Conservation (phyloP, 2,797 vertebrate genomes). For the Sciurus vulgaris region DNA sequence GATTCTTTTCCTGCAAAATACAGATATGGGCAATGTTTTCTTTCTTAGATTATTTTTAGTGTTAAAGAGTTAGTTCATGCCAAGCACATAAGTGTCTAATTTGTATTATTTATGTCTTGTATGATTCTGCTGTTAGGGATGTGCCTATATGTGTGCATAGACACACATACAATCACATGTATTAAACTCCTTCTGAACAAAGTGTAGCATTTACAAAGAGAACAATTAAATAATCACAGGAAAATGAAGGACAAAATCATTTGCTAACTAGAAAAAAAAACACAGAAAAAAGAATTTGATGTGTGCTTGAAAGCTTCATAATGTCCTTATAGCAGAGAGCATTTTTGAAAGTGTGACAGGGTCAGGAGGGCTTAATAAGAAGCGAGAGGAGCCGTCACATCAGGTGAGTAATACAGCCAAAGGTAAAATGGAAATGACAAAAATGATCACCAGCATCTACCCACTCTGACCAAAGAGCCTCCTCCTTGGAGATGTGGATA, state of each 20-base stretch:
- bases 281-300: neutral
- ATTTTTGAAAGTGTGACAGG: neutral
- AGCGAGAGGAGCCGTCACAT: neutral
- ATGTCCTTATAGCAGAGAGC: neutral
- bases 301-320: neutral
- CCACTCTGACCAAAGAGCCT: neutral
- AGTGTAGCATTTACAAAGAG: neutral
- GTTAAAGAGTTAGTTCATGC: neutral
- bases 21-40: neutral
- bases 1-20: neutral
- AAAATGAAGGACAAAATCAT: neutral
- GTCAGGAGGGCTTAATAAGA: neutral
- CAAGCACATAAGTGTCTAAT: neutral
- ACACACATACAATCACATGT: neutral
- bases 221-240: neutral
- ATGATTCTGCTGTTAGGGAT: neutral
- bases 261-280: neutral
- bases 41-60: neutral
- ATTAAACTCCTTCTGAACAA: neutral
- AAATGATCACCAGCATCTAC: neutral
- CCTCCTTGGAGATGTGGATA: neutral
- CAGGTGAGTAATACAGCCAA: neutral
- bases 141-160: neutral
- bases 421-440: neutral
- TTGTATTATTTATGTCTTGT: neutral